Conservation (phyloP, 2,888 invertebrate species). For the Limnephilus marmoratus region DNA sequence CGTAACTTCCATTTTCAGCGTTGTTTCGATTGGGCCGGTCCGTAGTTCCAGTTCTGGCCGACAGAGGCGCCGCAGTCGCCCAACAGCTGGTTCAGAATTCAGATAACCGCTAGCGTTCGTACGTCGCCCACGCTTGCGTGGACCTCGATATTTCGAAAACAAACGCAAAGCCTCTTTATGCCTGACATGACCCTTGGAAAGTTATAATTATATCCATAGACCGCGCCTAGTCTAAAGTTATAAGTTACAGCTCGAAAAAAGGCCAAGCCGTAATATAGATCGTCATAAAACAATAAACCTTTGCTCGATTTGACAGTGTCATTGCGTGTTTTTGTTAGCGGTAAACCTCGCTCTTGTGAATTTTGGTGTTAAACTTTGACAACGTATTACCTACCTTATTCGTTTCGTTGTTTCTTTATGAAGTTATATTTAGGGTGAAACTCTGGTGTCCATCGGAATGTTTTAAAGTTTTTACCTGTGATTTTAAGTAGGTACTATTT, state of each 20-base stretch:
- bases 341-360: conserved; percentile 41
- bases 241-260: not conserved
- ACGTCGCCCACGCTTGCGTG: conserved; percentile 47
- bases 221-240: conserved; percentile 17
- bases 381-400: not conserved
- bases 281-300: conserved; percentile 31
- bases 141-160: conserved; percentile 29
- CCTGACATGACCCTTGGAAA: conserved; percentile 23
- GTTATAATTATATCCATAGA: conserved; percentile 17
- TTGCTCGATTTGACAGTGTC: conserved; percentile 39
- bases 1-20: conserved; percentile 44
- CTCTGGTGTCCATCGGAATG: not conserved
- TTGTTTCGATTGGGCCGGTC: conserved; percentile 56
- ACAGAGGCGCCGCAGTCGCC: conserved; percentile 48
- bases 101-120: conserved; percentile 52
- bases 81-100: conserved; percentile 58
- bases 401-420: not conserved
- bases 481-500: not conserved
- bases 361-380: conserved; percentile 41
- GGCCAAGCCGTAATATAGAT: not conserved
- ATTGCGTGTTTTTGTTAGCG: conserved; percentile 50
- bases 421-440: not conserved
- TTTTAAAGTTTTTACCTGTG: conserved; percentile 31
- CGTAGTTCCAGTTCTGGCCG: conserved; percentile 48
- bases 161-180: conserved; percentile 35